These are phyloP conservation scores for Mus caroli DNA, from an alignment of 2,797 vertebrate species.

Conservation along the genomic window DNA sequence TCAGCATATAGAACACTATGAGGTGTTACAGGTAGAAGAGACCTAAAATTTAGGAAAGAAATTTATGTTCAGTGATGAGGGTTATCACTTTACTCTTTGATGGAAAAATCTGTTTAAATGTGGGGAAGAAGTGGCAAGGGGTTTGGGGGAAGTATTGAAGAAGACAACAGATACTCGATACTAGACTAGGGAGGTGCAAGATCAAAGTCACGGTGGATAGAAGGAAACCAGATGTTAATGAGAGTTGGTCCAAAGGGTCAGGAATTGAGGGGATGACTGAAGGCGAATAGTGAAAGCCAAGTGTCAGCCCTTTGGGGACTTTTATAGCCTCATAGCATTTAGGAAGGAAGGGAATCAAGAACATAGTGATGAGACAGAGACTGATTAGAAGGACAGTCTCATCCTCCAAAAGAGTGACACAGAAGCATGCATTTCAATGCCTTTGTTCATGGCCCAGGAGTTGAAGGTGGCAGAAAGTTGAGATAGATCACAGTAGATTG, in stretches of 20 bases:
- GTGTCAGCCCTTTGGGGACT: neutral
- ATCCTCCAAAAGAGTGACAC: neutral
- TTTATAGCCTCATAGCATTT: neutral
- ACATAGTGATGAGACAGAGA: neutral
- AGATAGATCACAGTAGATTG: neutral
- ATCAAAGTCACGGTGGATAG: neutral
- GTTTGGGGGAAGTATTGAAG: constrained; percentile 2
- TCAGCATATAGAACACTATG: neutral
- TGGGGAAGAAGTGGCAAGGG: neutral
- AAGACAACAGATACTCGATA: neutral
- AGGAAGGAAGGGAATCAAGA: neutral
- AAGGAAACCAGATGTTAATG: neutral
- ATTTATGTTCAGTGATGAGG: neutral
- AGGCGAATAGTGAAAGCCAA: neutral
- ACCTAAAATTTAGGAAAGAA: neutral
- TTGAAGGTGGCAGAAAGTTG: neutral
- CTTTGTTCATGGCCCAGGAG: constrained; percentile 21
- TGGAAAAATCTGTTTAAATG: constrained; percentile 15
- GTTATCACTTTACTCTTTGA: neutral
- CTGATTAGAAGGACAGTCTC: neutral
- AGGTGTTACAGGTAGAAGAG: neutral
- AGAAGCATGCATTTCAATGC: neutral
- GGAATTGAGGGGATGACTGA: neutral
- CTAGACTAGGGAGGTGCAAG: neutral
- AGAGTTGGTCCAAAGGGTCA: neutral